These are phyloP conservation scores for Colletes collaris DNA, from an alignment of 2,888 invertebrate genomes.

Conservation along the genomic window DNA sequence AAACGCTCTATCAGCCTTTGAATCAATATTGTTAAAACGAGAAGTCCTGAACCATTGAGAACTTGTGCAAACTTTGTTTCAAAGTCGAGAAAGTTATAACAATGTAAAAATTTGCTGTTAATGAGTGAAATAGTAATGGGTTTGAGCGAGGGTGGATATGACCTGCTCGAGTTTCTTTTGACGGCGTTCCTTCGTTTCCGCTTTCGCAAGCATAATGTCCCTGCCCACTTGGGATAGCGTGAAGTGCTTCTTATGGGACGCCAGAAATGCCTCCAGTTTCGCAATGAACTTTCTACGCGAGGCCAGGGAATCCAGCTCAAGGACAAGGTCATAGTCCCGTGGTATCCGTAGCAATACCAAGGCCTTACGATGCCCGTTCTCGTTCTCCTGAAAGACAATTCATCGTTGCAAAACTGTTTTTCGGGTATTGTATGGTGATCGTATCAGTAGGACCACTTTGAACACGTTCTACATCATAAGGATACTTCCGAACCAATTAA, in stretches of 20 bases:
- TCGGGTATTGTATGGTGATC: too few species aligned
- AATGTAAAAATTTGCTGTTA: too few species aligned
- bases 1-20: too few species aligned
- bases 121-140: background rate
- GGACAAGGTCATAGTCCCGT: slow-evolving; percentile 95
- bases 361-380: slow-evolving; percentile 89
- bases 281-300: slow-evolving; percentile 93
- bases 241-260: slow-evolving; percentile 92
- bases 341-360: slow-evolving; percentile 92
- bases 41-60: too few species aligned
- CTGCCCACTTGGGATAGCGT: slow-evolving; percentile 87
- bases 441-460: too few species aligned
- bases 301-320: slow-evolving; percentile 93
- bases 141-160: too few species aligned
- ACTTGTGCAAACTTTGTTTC: too few species aligned
- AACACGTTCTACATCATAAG: too few species aligned
- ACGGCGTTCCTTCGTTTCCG: slow-evolving; percentile 96
- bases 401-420: background rate
- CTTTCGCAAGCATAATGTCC: slow-evolving; percentile 94
- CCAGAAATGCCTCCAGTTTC: slow-evolving; percentile 93
- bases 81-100: too few species aligned
- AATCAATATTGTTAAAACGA: too few species aligned
- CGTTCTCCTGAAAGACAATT: slow-evolving; percentile 84
- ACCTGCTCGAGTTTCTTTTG: slow-evolving; percentile 93
- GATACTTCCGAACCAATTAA: too few species aligned